Evolutionary conservation across 2,113 vertebrate genomes (phyloP), one percentile per base, ranked within the genome.

Genomic region (Lophochroa leadbeateri): DNA sequence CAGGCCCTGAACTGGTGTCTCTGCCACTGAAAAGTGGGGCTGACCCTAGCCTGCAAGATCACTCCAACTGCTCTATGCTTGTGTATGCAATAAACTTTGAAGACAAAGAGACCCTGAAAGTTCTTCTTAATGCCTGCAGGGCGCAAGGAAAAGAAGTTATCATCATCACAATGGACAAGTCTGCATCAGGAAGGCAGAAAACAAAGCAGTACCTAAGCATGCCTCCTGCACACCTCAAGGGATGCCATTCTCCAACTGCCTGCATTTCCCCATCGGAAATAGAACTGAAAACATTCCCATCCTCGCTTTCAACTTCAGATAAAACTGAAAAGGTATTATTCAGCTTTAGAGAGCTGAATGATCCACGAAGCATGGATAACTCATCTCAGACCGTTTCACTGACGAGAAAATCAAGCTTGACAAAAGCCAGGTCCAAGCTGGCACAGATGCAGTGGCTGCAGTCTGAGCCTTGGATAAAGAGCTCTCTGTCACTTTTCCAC

Each of bases 111-210:
- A 98, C 98, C 10, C 96, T 99, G 16, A 95, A 97, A 61, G 92
- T 99, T 71, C 98, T 99, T 9, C 97, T 99, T 19, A 98, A 98
- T 41, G 98, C 98, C 68, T 99, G 98, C 96, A 99, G 98, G 93
- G 98, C 97, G 0, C 99, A 93, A 37, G 99, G 99, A 7, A 99
- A 99, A 77, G 99, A 99, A 67, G 99, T 99, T 23, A 99, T 99
- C 86, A 99, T 99, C 86, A 99, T 99, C 93, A 99, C 98, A 0
- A 99, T 97, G 1, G 98, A 98, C 60, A 99, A 97, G 88, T 98
- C 98, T 0, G 95, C 97, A 1, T 98, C 98, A 0, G 99, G 98
- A n/a, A 98, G 97, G 85, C 98, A 98, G 78, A 98, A 97, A 37
- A 99, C 98, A 0, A 98, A 98, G 63, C 99, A 99, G 96, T 99